phyloP scores from a whole-genome alignment of 2,888 invertebrate genomes.

The Pammene fasciana region DNA sequence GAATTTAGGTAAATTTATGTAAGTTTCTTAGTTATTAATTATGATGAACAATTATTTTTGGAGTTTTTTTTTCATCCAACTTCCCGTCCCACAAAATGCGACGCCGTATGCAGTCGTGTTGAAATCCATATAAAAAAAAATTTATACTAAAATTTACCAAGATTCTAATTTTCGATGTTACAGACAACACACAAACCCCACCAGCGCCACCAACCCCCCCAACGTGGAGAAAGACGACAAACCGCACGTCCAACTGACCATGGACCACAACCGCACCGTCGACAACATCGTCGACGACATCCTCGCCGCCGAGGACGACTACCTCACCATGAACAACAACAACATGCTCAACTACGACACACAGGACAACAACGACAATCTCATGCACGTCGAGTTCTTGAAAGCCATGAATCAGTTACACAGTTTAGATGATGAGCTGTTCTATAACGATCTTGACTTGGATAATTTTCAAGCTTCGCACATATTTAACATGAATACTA shows the following conservation, averaged over 20 bases:
- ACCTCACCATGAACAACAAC: conserved; percentile 67
- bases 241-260: conserved; percentile 45
- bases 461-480: conserved; percentile 71
- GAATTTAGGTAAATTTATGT: too few relatives aligned
- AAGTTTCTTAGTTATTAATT: too few relatives aligned
- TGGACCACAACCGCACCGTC: conserved; percentile 60
- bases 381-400: conserved; percentile 73
- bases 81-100: too few relatives aligned
- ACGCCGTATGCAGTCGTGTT: too few relatives aligned
- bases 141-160: neutral
- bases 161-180: neutral
- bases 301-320: conserved; percentile 75
- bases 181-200: conserved; percentile 59
- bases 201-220: neutral
- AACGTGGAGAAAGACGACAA: conserved; percentile 40
- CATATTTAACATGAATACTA: conserved; percentile 63
- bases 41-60: too few relatives aligned
- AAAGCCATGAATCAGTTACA: conserved; percentile 77
- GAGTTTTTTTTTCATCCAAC: too few relatives aligned
- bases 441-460: conserved; percentile 75
- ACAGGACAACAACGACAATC: conserved; percentile 59
- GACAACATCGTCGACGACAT: conserved; percentile 78
- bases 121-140: too few relatives aligned
- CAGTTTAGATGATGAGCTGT: conserved; percentile 71
- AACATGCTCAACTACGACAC: conserved; percentile 58